Evolutionary conservation across 1,140 invertebrate species (phyloP).

Genomic region (Ips typographus): DNA sequence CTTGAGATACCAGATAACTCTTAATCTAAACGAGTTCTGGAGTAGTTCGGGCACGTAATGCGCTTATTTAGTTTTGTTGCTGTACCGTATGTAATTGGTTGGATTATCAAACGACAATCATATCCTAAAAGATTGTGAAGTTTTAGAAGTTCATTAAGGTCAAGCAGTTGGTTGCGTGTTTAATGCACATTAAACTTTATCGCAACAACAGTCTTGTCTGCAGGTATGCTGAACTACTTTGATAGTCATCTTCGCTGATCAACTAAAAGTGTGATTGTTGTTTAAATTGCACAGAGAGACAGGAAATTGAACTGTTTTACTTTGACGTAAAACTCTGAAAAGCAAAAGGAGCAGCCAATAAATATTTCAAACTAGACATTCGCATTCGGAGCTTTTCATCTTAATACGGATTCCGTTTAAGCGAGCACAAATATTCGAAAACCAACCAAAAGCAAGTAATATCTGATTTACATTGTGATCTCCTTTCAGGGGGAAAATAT

Average conservation of each 20-base stretch:
- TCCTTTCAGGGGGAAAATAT: conserved; percentile 17
- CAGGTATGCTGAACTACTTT: not conserved
- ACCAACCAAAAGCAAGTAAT: conserved; percentile 18
- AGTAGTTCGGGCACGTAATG: conserved; percentile 22
- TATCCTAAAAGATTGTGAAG: not conserved
- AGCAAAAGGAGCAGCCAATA: not conserved
- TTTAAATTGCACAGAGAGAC: too few relatives aligned
- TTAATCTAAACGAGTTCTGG: conserved; percentile 22
- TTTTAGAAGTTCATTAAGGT: not conserved
- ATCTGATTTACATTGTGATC: conserved; percentile 31
- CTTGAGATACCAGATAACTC: conserved; percentile 17
- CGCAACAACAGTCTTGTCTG: not conserved
- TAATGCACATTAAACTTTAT: not conserved
- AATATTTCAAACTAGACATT: not conserved
- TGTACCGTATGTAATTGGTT: not conserved
- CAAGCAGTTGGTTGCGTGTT: not conserved
- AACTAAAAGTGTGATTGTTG: too few relatives aligned
- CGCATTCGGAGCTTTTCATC: not conserved
- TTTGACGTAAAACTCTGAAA: not conserved
- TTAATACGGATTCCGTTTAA: conserved; percentile 8
- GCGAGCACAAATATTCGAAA: conserved; percentile 12
- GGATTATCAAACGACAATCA: conserved; percentile 1
- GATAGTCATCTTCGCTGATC: not conserved
- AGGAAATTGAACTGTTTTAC: not conserved
- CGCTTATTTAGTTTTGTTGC: conserved; percentile 2